phyloP scores from a whole-genome alignment of 2,113 vertebrate genomes.

The Aegotheles bennettii region DNA sequence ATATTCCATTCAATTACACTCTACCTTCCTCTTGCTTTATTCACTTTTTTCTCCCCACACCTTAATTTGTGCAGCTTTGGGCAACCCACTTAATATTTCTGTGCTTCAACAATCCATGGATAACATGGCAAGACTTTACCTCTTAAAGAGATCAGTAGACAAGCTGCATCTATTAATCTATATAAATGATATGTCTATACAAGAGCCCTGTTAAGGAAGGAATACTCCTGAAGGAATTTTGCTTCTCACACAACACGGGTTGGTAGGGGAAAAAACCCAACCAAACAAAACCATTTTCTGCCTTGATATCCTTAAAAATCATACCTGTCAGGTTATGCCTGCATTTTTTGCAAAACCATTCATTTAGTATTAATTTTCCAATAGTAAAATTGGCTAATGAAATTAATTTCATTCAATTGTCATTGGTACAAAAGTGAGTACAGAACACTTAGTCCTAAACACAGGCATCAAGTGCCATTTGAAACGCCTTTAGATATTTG shows the following conservation, averaged over 20 bases:
- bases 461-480: neutral
- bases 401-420: neutral
- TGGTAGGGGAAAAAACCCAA: fast-evolving
- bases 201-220: neutral
- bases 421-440: neutral
- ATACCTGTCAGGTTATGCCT: neutral
- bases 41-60: neutral
- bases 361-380: neutral
- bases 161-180: neutral
- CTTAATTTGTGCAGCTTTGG: neutral
- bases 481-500: neutral
- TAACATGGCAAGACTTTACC: neutral
- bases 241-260: neutral
- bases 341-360: neutral
- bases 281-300: neutral
- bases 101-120: neutral
- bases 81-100: neutral
- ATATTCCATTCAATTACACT: neutral
- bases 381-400: neutral
- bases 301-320: neutral
- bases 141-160: neutral
- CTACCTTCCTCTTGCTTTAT: neutral
- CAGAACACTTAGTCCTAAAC: conserved; percentile 6
- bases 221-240: neutral
- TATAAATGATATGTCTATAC: neutral